Base-by-base conservation (phyloP, 2,888 invertebrate genomes). In the Sinopyrophorus schimmeli region DNA sequence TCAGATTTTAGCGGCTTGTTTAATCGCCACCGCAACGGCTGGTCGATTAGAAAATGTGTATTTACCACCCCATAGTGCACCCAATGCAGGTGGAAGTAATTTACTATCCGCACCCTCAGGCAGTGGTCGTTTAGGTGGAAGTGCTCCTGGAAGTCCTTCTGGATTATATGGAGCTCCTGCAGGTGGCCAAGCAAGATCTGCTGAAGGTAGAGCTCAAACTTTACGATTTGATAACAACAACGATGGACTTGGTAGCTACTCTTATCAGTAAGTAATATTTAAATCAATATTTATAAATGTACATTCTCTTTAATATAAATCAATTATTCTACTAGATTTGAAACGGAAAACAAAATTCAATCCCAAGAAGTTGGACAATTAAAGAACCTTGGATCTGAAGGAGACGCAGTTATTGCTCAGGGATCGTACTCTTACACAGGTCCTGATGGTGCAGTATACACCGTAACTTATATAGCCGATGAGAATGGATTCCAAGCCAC, bases 291-390 rank as follows among this genome's bases (percentile, higher is more conserved):
- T 14, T n/a, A 26, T n/a, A 26, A 18, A 16, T 9, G 20, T 44
- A 12, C 12, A 12, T 41, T 53, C 57, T 47, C 61, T 75, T 70
- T 46, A n/a, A n/a, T n/a, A n/a, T n/a, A n/a, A n/a, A n/a, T 10
- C 16, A n/a, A 3, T 31, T 31, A 5, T 31, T 31, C 17, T 17
- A 17, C 12, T 20, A 84, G 89, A 68, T 87, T 83, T 68, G 86
- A 87, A 76, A 83, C 89, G 37, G 85, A 82, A 55, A 87, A 87
- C 64, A 84, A 85, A 46, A 88, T 87, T 38, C 81, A 84, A 63
- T 86, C 83, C 2, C 83, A 87, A 65, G 87, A 87, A 72, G 76
- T 80, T 24, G 89, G 89, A 10, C 83, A 86, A 43, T 71, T 88
- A 61, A 87, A 86, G 74, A 83, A 83, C 64, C 80, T 82, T 3